Conservation (phyloP, 2,888 invertebrate genomes). For the Ashinkailepas kermadecensis region DNA sequence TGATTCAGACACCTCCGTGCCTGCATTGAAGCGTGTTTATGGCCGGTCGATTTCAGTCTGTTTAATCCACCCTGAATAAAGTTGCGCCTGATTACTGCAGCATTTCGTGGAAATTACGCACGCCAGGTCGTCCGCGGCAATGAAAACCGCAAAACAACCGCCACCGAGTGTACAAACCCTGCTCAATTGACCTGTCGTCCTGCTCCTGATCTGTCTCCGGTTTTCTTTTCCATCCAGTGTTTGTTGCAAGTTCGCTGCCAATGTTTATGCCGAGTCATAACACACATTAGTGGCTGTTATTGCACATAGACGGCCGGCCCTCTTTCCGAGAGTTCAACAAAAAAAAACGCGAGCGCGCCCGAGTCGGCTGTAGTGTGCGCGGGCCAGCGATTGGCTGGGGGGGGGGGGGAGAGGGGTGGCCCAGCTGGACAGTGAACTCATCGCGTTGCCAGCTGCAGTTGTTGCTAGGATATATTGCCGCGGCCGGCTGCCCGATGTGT, state of each 20-base stretch:
- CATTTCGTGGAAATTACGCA: too few relatives aligned
- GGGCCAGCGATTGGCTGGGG: not conserved
- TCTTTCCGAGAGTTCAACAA: not conserved
- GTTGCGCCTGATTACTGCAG: too few relatives aligned
- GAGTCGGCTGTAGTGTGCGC: too few relatives aligned
- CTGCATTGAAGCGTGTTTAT: too few relatives aligned
- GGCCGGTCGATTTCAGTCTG: too few relatives aligned
- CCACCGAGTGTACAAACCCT: too few relatives aligned
- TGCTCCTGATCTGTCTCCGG: not conserved
- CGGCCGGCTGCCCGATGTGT: not conserved
- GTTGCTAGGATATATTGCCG: not conserved
- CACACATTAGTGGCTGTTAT: slow-evolving; percentile 15
- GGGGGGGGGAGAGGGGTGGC: not conserved
- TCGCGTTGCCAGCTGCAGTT: not conserved
- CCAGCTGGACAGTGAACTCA: not conserved
- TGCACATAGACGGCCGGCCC: slow-evolving; percentile 5
- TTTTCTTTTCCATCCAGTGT: slow-evolving; percentile 7
- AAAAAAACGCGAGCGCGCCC: not conserved
- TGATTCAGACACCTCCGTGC: too few relatives aligned
- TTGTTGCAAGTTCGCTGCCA: not conserved
- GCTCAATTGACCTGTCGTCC: too few relatives aligned
- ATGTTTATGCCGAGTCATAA: slow-evolving; percentile 12
- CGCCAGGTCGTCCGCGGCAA: too few relatives aligned
- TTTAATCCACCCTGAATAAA: too few relatives aligned
- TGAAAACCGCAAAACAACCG: too few relatives aligned